These are phyloP conservation scores for Protophormia terraenovae DNA, from an alignment of 2,888 invertebrate species.

Conservation along the genomic window DNA sequence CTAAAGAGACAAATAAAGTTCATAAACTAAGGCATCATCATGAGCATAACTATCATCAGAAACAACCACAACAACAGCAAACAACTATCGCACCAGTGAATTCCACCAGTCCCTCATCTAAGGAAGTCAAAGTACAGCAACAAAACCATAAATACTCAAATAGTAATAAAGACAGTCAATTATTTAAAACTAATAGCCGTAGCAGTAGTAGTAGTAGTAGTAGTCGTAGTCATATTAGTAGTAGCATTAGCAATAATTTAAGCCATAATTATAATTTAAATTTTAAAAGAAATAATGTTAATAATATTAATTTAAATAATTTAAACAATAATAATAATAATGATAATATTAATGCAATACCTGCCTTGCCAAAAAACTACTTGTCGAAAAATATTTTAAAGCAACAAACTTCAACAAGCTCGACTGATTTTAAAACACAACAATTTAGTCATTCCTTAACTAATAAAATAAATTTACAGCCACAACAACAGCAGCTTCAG, in stretches of 20 bases:
- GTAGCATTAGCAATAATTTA: constrained; percentile 33
- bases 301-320: constrained; percentile 71
- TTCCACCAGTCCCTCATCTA: constrained; percentile 17
- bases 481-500: background rate
- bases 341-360: constrained; percentile 78
- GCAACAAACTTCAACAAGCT: constrained; percentile 49
- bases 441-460: constrained; percentile 12
- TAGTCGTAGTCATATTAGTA: constrained; percentile 46
- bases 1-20: background rate
- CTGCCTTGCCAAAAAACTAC: constrained; percentile 81
- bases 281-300: constrained; percentile 51
- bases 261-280: constrained; percentile 47
- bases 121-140: constrained; percentile 64
- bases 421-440: constrained; percentile 61
- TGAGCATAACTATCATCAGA: constrained; percentile 64
- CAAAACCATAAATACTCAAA: constrained; percentile 80
- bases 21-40: constrained; percentile 60
- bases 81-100: constrained; percentile 49
- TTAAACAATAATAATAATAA: constrained; percentile 64
- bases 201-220: constrained; percentile 70
- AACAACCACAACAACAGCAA: constrained; percentile 42
- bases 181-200: constrained; percentile 67
- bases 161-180: constrained; percentile 72
- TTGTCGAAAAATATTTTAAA: constrained; percentile 73
- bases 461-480: background rate